A percentile compares a stretch with the other conserved stretches of the same genome.
These are phyloP conservation scores for Hypomecis atomaria DNA, from an alignment of 2,888 invertebrate genomes.

Conservation along the genomic window DNA sequence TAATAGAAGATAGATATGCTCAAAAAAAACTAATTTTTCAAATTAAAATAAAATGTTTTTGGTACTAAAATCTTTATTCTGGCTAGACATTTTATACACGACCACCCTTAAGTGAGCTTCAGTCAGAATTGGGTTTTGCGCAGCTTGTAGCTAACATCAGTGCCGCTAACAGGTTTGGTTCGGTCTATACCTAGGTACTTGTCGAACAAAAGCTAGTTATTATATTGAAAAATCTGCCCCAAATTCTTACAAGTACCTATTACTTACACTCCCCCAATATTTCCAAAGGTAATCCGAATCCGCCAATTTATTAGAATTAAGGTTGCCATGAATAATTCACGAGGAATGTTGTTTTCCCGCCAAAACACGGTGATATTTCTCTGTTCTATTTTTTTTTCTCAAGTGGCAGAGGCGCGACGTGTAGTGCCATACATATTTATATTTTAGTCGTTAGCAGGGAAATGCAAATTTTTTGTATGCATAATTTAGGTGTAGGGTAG, in stretches of 20 bases:
- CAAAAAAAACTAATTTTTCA: too few species aligned
- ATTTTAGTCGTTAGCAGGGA: slow-evolving; percentile 51
- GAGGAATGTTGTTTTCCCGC: slow-evolving; percentile 69
- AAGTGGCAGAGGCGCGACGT: slow-evolving; percentile 48
- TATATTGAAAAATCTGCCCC: neutral
- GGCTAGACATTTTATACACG: too few species aligned
- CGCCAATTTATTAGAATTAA: slow-evolving; percentile 67
- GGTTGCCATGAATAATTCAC: slow-evolving; percentile 70
- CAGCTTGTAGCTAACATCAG: too few species aligned
- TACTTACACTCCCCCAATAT: slow-evolving; percentile 24
- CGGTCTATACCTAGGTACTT: too few species aligned
- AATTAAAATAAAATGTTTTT: too few species aligned
- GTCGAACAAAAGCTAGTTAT: too few species aligned
- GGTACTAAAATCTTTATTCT: too few species aligned
- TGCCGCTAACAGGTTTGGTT: too few species aligned
- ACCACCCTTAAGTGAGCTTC: too few species aligned
- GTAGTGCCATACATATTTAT: slow-evolving; percentile 61
- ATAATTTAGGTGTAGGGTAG: slow-evolving; percentile 38
- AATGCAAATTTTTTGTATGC: slow-evolving; percentile 59
- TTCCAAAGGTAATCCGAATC: slow-evolving; percentile 40
- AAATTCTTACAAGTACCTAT: slow-evolving; percentile 1
- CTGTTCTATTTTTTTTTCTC: slow-evolving; percentile 44
- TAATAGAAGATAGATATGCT: too few species aligned
- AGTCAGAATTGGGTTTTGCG: too few species aligned
- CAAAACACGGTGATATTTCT: slow-evolving; percentile 45